Conservation (phyloP, 2,888 invertebrate species). For the Sialis fuliginosa region DNA sequence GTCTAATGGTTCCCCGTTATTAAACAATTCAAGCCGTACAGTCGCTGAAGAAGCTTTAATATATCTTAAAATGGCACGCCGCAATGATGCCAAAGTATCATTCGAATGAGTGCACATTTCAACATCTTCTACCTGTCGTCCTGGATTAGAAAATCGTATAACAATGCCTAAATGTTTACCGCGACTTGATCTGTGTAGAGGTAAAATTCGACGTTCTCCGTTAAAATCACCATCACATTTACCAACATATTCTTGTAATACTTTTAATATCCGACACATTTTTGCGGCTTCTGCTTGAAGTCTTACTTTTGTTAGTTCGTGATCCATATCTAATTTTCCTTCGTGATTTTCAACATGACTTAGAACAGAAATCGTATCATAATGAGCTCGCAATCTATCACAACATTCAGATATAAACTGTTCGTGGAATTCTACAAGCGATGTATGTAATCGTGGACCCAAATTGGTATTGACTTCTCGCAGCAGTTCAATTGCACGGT, state of each 20-base stretch:
- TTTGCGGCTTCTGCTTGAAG: slow-evolving; percentile 54
- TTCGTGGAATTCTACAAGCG: slow-evolving; percentile 71
- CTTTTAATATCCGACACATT: slow-evolving; percentile 86
- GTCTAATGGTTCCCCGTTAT: slow-evolving; percentile 78
- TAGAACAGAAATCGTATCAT: slow-evolving; percentile 58
- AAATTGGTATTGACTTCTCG: slow-evolving; percentile 89
- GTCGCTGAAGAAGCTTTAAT: slow-evolving; percentile 41
- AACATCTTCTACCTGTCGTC: slow-evolving; percentile 76
- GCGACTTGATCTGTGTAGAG: slow-evolving; percentile 70
- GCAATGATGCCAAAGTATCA: slow-evolving; percentile 75
- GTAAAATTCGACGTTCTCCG: slow-evolving; percentile 76
- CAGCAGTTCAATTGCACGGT: slow-evolving; percentile 76
- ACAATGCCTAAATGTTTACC: slow-evolving; percentile 79
- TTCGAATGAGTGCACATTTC: slow-evolving; percentile 88
- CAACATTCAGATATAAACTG: slow-evolving; percentile 84
- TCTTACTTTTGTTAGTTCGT: slow-evolving; percentile 26
- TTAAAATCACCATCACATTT: slow-evolving; percentile 84
- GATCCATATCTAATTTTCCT: slow-evolving; percentile 25
- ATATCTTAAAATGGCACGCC: slow-evolving; percentile 57
- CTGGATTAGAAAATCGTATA: slow-evolving; percentile 74
- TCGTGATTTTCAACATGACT: slow-evolving; percentile 32
- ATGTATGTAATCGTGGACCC: slow-evolving; percentile 66
- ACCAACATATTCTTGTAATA: slow-evolving; percentile 85
- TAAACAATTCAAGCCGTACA: slow-evolving; percentile 78
- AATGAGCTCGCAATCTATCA: slow-evolving; percentile 71